Evolutionary conservation across 92 coral and sea anemone species (phyloP), one percentile per base, ranked within the genome.

Genomic region (Palythoa grandis): DNA sequence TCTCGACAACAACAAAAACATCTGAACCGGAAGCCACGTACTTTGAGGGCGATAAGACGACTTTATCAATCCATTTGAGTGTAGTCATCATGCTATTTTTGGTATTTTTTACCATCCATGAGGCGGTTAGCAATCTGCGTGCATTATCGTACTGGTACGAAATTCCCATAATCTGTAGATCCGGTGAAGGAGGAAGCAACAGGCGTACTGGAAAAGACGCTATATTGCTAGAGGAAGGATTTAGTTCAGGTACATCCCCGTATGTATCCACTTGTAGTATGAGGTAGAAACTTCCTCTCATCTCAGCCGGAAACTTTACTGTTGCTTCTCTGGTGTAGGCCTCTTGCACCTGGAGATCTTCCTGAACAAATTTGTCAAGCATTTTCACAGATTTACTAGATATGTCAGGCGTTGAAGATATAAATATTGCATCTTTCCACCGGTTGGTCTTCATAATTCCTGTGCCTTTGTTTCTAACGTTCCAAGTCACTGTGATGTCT

Each of bases 341-440:
- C n/a, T 37, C 71, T 17, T 93, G 90, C 40, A 91, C 86, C 17
- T 29, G 70, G 11, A 88, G 60, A 19, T 87, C 58, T 54, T 52
- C 22, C 52, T 60, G 8, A 40, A 52, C 11, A 78, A 88, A n/a
- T 20, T 63, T 37, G 67, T 76, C 90, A 2, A 70, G 20, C 11
- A 92, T 61, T 58, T 88, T 92, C 13, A 78, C 70, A 17, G 89
- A 89, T 56, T 83, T 53, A 22, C 50, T 60, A 38, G 86, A 82
- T 10, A 89, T 47, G 12, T 43, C 70, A n/a, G 50, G 71, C 0
- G 92, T 79, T 16, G 75, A 76, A 37, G 95, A 84, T 40, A 92
- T 71, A 43, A 76, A 88, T 40, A 91, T 47, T 37, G 83, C 87
- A 87, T 92, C 95, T 11, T 20, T 52, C 95, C 95, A 92, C 57